Base-by-base conservation (phyloP, 2,888 invertebrate species). In the Pterostichus niger region DNA sequence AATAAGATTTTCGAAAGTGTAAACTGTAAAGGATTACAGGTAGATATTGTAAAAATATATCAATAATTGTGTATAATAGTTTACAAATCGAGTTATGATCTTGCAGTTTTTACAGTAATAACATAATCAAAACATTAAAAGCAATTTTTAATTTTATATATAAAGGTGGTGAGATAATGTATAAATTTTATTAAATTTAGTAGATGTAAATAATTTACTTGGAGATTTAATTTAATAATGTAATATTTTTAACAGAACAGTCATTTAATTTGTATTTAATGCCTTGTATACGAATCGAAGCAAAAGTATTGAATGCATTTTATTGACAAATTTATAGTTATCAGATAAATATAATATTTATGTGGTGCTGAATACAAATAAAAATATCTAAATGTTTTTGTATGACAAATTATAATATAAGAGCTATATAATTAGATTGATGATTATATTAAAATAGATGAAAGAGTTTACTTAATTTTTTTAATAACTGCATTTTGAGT, bases 401-500 rank as follows among this genome's bases (percentile, higher is more conserved):
- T 78, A 40, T 31, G 59, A 59, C 9, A 46, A 52, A 76, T 46
- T 44, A 71, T 71, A 11, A 73, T 31, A 33, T 71, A 44, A 71
- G 71, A 71, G 59, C 17, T 59, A 59, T 46, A 54, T 40, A 76
- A 15, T 10, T 76, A 75, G 52, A 49, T 46, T 24, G 15, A 71
- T 46, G 6, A 17, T 13, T 71, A 71, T 71, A 24, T n/a, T n/a
- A 54, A 49, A 52, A 76, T 15, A 76, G 17, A 7, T 52, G 54
- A 76, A 59, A 56, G 56, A 35, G n/a, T 33, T 40, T 35, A 35
- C 35, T 11, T 78, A 35, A n/a, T 78, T 44, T 56, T 44, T 9
- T 35, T 10, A 64, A 13, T 59, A 46, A 44, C 17, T 79, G 79
- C 64, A 79, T 79, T 79, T 79, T 46, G n/a, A 13, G 40, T 59